A percentile compares a stretch with the other conserved stretches of the same genome.
Evolutionary conservation across 2,113 vertebrate species (phyloP).

Genomic region (Brachyhypopomus gauderio): DNA sequence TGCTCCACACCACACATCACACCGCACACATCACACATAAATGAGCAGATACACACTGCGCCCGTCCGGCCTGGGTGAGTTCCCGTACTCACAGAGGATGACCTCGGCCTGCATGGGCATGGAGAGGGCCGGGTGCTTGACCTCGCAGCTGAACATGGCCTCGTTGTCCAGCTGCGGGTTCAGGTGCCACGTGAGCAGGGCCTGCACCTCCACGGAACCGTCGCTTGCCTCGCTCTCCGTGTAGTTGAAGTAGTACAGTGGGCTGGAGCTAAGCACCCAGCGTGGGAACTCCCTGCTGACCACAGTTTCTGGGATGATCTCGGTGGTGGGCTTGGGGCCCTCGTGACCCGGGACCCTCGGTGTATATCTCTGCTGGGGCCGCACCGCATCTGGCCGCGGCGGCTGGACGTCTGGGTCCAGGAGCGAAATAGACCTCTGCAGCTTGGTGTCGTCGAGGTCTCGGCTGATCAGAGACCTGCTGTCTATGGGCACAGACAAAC

Average conservation of each 20-base stretch:
- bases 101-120: conserved; percentile 97
- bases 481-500: conserved; percentile 61
- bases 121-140: conserved; percentile 91
- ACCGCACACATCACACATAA: no score
- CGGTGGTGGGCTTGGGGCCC: conserved; percentile 69
- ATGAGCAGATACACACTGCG: background rate
- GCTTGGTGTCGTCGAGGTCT: conserved; percentile 87
- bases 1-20: no score
- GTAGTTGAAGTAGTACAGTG: conserved; percentile 86
- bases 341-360: conserved; percentile 58
- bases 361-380: conserved; percentile 41
- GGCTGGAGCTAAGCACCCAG: conserved; percentile 86
- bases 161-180: conserved; percentile 93
- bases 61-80: background rate
- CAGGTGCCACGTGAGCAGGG: conserved; percentile 90
- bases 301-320: conserved; percentile 85
- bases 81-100: conserved; percentile 83
- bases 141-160: conserved; percentile 94
- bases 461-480: conserved; percentile 77
- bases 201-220: conserved; percentile 86
- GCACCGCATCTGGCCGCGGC: conserved; percentile 51
- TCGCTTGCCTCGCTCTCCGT: conserved; percentile 76
- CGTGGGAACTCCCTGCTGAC: conserved; percentile 91
- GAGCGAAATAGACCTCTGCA: conserved; percentile 77
- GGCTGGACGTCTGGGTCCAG: conserved; percentile 68